Evolutionary conservation across 2,113 vertebrate species (phyloP), one percentile per base, ranked within the genome.

Genomic region (Sebastes fasciatus): DNA sequence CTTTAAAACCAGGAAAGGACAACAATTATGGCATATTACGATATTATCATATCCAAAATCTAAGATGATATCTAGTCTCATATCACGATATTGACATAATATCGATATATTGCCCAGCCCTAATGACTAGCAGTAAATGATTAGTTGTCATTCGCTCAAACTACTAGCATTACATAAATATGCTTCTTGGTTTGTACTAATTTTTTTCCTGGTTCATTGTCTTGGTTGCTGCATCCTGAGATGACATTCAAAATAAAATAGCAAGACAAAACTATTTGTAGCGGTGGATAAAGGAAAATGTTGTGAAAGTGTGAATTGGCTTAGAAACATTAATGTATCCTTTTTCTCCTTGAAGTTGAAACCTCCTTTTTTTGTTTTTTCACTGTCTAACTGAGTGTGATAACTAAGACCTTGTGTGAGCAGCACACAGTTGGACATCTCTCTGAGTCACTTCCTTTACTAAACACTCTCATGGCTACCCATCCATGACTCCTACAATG

Each of bases 361-460:
- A 51, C n/a, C 8, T 73, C 14, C 23, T 43, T 68, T 74, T 52
- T 74, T 12, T 8, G 14, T 42, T 63, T 73, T 80, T 70, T 58
- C 55, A 63, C 42, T 72, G 23, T 67, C 46, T 45, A 71, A 52
- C 65, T 74, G 67, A 81, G 71, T 86, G 77, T 84, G 66, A 74
- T 76, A 81, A 79, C 74, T 70, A 72, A 66, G 68, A 71, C 54
- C 63, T 81, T 77, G 34, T 81, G 73, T 79, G 60, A 83, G 85
- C 51, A 80, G 70, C 49, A 43, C 81, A 67, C 81, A 17, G 78
- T 83, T 54, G 51, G 68, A 86, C 64, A 51, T 74, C 80, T 84
- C 68, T 80, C 72, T 75, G 86, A 90, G 78, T 88, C 90, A 90
- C 86, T 94, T 94, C 89, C 88, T 93, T 94, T 90, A 91, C 90